These are phyloP conservation scores for Silurus lanzhouensis DNA, from an alignment of 2,797 vertebrate genomes.

Conservation along the genomic window DNA sequence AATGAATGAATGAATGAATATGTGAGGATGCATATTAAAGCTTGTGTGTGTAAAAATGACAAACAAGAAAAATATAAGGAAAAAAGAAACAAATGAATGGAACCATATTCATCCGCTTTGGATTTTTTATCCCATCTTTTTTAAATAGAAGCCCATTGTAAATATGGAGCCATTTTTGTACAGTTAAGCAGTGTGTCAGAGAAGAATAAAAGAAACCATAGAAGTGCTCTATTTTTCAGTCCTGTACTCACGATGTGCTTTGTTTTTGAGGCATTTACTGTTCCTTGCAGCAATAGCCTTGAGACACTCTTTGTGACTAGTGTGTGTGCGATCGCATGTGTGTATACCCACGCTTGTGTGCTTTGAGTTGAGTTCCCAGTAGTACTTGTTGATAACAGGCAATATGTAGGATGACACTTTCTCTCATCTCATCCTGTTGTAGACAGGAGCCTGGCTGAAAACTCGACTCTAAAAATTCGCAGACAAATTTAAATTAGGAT, in stretches of 20 bases:
- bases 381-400: constrained; percentile 45
- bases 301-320: constrained; percentile 45
- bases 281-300: constrained; percentile 43
- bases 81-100: constrained; percentile 8
- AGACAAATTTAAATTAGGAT: constrained; percentile 10
- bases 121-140: constrained; percentile 25
- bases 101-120: constrained; percentile 9
- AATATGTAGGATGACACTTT: constrained; percentile 44
- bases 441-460: constrained; percentile 31
- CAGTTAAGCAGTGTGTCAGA: constrained; percentile 36
- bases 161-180: constrained; percentile 25
- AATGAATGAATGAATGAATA: not conserved
- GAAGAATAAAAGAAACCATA: constrained; percentile 26
- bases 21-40: not conserved
- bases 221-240: constrained; percentile 27
- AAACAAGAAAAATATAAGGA: constrained; percentile 6
- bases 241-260: constrained; percentile 24
- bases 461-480: not conserved
- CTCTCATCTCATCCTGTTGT: constrained; percentile 29
- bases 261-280: constrained; percentile 41
- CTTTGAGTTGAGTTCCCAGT: constrained; percentile 41
- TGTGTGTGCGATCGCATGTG: constrained; percentile 19
- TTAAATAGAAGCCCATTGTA: constrained; percentile 30
- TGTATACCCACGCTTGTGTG: constrained; percentile 43
- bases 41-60: constrained; percentile 14